These are phyloP conservation scores for Siniperca knerii DNA, from an alignment of 2,113 vertebrate genomes.

Conservation along the genomic window DNA sequence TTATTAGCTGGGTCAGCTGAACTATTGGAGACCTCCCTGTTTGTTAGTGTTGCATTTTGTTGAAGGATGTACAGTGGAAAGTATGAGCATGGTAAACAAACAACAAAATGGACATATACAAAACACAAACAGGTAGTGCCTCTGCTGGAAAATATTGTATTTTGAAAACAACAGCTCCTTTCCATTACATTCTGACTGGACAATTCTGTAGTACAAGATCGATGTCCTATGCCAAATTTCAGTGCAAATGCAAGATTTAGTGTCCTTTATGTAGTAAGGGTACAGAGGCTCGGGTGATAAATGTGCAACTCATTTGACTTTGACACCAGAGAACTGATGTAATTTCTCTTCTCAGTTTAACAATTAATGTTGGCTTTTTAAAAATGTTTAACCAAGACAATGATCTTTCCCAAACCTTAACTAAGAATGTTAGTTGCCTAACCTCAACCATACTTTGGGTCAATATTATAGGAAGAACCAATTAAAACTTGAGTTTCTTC, in stretches of 20 bases:
- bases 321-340: neutral
- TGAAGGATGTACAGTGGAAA: conserved; percentile 11
- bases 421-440: neutral
- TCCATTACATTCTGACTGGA: neutral
- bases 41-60: conserved; percentile 42
- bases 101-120: neutral
- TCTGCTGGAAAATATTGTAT: neutral
- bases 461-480: neutral
- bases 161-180: neutral
- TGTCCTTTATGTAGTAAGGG: too few relatives aligned
- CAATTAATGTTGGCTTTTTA: neutral
- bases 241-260: neutral
- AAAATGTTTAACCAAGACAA: neutral
- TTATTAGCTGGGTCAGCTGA: conserved; percentile 72
- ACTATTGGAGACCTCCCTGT: conserved; percentile 44
- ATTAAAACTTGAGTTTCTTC: neutral
- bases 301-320: neutral
- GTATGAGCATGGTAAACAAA: neutral
- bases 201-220: neutral
- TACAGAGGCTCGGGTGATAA: neutral
- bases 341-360: neutral
- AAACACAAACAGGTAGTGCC: neutral
- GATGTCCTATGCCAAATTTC: neutral
- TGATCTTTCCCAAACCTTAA: neutral
- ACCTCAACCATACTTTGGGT: neutral